Conservation (phyloP, 2,797 vertebrate genomes). For the Sphenopsis melanotis region DNA sequence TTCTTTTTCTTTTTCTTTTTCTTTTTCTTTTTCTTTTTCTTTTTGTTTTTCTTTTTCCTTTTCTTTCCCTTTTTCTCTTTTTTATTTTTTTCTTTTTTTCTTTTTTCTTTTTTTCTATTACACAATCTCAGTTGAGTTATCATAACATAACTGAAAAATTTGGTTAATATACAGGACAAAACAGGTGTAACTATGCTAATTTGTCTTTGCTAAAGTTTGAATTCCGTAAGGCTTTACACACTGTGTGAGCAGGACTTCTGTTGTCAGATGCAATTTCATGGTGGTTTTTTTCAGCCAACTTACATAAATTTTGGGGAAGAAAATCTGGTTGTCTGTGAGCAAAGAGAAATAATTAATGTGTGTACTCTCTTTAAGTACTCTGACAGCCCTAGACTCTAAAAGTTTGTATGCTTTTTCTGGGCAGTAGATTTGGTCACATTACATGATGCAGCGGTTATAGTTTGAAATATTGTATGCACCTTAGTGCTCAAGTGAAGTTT, state of each 20-base stretch:
- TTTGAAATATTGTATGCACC: background rate
- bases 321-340: background rate
- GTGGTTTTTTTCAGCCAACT: background rate
- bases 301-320: background rate
- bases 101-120: background rate
- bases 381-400: background rate
- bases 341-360: background rate
- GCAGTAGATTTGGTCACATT: background rate
- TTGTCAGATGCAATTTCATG: background rate
- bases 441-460: background rate
- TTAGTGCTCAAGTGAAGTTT: background rate
- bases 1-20: background rate
- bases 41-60: background rate
- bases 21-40: background rate
- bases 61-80: no score
- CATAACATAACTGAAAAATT: background rate
- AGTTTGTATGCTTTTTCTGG: background rate
- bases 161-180: background rate
- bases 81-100: fast-evolving
- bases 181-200: background rate
- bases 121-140: background rate
- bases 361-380: background rate
- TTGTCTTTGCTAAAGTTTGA: background rate
- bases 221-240: background rate
- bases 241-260: background rate